phyloP scores from a whole-genome alignment of 2,113 vertebrate genomes.

The Tragelaphus buxtoni region DNA sequence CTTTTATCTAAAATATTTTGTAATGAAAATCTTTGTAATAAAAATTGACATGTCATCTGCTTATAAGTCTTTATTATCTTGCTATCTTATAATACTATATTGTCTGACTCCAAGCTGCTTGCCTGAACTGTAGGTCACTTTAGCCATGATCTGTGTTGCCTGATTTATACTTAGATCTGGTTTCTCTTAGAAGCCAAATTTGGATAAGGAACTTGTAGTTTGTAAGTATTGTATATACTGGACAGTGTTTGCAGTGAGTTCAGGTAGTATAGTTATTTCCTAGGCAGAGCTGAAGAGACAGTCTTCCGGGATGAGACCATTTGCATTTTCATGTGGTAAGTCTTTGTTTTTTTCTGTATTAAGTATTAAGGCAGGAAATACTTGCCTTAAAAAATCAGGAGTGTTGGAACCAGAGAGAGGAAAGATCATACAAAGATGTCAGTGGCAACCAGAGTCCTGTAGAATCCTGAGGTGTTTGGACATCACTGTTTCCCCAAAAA shows the following conservation, averaged over 20 bases:
- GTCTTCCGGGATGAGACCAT: neutral
- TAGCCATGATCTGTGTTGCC: neutral
- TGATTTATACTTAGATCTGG: neutral
- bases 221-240: neutral
- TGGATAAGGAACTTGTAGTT: neutral
- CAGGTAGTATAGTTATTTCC: neutral
- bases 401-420: neutral
- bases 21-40: neutral
- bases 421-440: neutral
- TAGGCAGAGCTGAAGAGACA: neutral
- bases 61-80: neutral
- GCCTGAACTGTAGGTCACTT: neutral
- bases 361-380: neutral
- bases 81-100: neutral
- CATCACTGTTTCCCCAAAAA: neutral
- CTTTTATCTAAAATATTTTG: conserved; percentile 5
- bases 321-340: neutral
- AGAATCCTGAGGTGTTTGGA: neutral
- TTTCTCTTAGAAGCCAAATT: neutral
- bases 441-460: neutral
- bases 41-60: neutral
- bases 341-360: neutral
- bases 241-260: neutral
- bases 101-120: neutral
- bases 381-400: conserved; percentile 16